Evolutionary conservation across 2,113 vertebrate genomes (phyloP).

Genomic region (Orthonyx spaldingii): DNA sequence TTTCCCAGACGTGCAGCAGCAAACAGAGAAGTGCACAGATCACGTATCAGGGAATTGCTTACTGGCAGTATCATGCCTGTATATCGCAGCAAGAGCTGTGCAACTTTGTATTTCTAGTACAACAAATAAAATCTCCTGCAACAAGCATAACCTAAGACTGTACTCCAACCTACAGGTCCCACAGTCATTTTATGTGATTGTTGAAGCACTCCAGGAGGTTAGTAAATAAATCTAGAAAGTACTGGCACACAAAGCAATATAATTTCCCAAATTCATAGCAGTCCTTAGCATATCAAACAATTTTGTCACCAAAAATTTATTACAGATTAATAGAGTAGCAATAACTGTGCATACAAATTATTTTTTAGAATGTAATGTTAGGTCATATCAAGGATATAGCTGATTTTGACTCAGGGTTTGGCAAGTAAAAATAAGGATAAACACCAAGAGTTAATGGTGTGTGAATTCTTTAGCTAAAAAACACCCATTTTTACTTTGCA

Average conservation of each 20-base stretch:
- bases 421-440: neutral
- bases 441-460: neutral
- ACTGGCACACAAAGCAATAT: neutral
- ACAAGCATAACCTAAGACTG: neutral
- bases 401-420: neutral
- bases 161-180: neutral
- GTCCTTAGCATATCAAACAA: neutral
- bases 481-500: neutral
- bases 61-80: neutral
- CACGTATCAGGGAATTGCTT: neutral
- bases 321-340: neutral
- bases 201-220: neutral
- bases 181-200: neutral
- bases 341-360: neutral
- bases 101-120: neutral
- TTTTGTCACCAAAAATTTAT: neutral
- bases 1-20: neutral
- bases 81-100: neutral
- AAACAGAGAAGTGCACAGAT: neutral
- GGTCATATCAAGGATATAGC: neutral
- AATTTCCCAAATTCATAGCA: neutral
- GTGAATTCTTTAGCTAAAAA: neutral
- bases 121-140: neutral
- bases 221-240: neutral
- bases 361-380: neutral